Conservation (phyloP, 2,797 vertebrate species). For the Liasis olivaceus region DNA sequence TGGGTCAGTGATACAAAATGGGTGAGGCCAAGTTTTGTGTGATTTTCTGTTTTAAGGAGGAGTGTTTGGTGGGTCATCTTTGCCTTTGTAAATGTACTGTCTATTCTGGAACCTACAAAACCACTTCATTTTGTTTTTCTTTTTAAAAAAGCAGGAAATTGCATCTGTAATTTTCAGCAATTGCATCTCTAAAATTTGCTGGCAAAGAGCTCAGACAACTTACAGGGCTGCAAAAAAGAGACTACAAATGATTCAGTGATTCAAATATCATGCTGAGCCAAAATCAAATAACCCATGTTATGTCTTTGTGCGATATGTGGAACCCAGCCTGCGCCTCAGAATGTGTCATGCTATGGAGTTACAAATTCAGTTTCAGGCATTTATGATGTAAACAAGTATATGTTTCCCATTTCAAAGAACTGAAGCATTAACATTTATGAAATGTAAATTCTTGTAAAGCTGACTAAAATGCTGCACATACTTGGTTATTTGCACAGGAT, state of each 20-base stretch:
- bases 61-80: background rate
- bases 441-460: background rate
- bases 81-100: background rate
- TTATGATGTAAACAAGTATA: background rate
- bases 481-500: background rate
- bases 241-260: background rate
- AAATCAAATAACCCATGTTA: background rate
- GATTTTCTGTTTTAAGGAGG: background rate
- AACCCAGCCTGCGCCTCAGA: background rate
- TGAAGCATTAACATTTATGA: background rate
- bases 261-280: background rate
- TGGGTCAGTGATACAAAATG: background rate
- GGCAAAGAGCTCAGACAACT: background rate
- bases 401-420: background rate
- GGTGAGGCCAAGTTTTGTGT: background rate
- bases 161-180: background rate
- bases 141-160: background rate
- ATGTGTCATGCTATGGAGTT: background rate
- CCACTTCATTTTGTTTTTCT: background rate
- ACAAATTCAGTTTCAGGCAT: background rate
- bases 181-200: background rate
- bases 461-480: constrained; percentile 3
- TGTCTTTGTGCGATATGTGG: background rate
- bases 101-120: background rate
- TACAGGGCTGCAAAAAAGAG: background rate